A percentile compares a stretch with the other conserved stretches of the same genome.
Evolutionary conservation across 1,140 invertebrate species (phyloP).

Genomic region (Glossosoma conforme): DNA sequence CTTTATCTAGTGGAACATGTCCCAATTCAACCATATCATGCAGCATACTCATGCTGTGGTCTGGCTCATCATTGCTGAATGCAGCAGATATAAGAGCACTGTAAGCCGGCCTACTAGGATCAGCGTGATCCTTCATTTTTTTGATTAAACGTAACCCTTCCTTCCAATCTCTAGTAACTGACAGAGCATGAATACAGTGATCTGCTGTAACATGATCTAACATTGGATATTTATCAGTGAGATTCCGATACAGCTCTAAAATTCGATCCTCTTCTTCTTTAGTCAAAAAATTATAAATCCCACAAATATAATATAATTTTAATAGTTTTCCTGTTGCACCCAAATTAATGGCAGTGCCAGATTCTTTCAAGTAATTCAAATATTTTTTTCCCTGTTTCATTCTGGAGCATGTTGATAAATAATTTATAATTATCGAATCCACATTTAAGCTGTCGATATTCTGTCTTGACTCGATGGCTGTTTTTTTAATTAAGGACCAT

Average conservation of each 20-base stretch:
- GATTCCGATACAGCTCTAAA: constrained; percentile 45
- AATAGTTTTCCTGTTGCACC: constrained; percentile 53
- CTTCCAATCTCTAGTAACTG: constrained; percentile 57
- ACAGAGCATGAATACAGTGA: constrained; percentile 55
- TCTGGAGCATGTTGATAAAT: constrained; percentile 42
- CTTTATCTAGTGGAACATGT: constrained; percentile 31
- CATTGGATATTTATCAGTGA: constrained; percentile 52
- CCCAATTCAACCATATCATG: constrained; percentile 38
- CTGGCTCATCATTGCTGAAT: constrained; percentile 51
- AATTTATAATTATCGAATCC: constrained; percentile 52
- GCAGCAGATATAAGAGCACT: constrained; percentile 49
- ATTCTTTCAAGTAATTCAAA: constrained; percentile 49
- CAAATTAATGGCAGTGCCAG: constrained; percentile 47
- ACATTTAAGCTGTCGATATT: constrained; percentile 45
- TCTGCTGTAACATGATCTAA: constrained; percentile 55
- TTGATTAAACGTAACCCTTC: constrained; percentile 56
- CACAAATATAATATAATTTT: constrained; percentile 44
- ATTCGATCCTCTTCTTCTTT: constrained; percentile 52
- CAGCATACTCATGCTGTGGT: constrained; percentile 53
- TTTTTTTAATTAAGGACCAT: constrained; percentile 39
- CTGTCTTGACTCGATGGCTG: constrained; percentile 34
- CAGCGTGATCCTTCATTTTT: constrained; percentile 47
- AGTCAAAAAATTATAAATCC: constrained; percentile 37
- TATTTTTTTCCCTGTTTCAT: constrained; percentile 52
- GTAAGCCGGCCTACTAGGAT: constrained; percentile 38